Conservation (phyloP, 2,888 invertebrate species). For the Dryococelus australis region DNA sequence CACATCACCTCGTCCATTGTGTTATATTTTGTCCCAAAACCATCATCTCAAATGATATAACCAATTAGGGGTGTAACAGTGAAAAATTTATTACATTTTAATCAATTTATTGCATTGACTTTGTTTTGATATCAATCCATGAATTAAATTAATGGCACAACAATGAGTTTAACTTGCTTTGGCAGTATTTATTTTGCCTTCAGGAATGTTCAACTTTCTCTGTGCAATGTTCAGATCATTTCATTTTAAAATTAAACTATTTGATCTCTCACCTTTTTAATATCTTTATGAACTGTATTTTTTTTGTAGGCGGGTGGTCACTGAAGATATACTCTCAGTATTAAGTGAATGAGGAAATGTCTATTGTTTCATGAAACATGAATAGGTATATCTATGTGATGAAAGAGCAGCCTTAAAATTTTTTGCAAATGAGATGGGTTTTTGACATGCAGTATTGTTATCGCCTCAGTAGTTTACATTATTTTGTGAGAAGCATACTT, state of each 20-base stretch:
- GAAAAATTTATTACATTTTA: background rate
- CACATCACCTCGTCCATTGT: background rate
- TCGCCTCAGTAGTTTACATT: background rate
- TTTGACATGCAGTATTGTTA: background rate
- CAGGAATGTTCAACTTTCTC: background rate
- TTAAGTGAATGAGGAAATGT: background rate
- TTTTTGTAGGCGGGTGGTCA: background rate
- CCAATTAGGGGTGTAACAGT: background rate
- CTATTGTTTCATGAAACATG: background rate
- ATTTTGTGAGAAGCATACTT: background rate
- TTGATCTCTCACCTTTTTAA: no score
- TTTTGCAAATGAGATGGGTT: background rate
- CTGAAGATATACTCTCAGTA: background rate
- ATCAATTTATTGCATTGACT: background rate
- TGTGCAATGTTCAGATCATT: background rate
- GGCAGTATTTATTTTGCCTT: background rate
- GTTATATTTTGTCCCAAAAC: background rate
- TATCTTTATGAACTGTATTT: no score
- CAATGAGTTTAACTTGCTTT: background rate
- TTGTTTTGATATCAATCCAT: background rate
- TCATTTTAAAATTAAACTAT: background rate
- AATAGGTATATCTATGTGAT: background rate
- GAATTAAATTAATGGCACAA: background rate
- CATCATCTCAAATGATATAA: conserved; percentile 9
- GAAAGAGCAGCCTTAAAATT: background rate